A percentile compares a stretch with the other conserved stretches of the same genome.
phyloP scores from a whole-genome alignment of 2,888 invertebrate species.

The Nemurella pictetii region DNA sequence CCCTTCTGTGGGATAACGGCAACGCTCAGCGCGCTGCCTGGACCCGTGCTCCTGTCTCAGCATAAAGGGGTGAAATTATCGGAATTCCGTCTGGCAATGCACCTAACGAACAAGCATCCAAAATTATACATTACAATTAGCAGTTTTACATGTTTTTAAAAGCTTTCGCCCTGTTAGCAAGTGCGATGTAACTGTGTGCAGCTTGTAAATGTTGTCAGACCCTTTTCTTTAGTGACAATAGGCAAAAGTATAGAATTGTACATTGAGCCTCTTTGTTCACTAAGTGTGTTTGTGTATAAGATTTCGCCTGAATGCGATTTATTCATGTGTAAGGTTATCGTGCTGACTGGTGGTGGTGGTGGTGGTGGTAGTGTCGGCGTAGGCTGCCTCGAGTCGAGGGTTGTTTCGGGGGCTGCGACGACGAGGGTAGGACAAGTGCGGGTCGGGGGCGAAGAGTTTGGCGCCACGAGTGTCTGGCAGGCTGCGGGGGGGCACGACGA shows the following conservation, averaged over 20 bases:
- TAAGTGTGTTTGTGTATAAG: background rate
- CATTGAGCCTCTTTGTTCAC: background rate
- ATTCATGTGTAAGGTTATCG: background rate
- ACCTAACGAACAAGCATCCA: background rate
- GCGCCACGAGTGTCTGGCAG: slow-evolving; percentile 24
- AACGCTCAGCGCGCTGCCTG: background rate
- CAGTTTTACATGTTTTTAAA: background rate
- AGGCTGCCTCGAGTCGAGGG: background rate
- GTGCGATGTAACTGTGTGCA: background rate
- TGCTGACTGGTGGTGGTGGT: background rate
- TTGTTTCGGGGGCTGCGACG: background rate
- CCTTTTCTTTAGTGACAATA: background rate
- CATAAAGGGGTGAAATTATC: background rate
- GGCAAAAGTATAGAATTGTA: background rate
- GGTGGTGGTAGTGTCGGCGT: background rate
- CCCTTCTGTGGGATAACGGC: background rate
- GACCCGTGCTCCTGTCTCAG: background rate
- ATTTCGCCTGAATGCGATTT: background rate
- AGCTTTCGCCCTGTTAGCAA: background rate
- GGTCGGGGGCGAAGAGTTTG: background rate
- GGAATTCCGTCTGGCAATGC: background rate
- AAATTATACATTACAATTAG: background rate
- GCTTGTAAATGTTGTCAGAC: background rate
- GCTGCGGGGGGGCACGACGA: background rate
- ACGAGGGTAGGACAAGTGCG: background rate